Evolutionary conservation across 2,888 invertebrate species (phyloP), one percentile per base, ranked within the genome.

Genomic region (Pecten maximus): DNA sequence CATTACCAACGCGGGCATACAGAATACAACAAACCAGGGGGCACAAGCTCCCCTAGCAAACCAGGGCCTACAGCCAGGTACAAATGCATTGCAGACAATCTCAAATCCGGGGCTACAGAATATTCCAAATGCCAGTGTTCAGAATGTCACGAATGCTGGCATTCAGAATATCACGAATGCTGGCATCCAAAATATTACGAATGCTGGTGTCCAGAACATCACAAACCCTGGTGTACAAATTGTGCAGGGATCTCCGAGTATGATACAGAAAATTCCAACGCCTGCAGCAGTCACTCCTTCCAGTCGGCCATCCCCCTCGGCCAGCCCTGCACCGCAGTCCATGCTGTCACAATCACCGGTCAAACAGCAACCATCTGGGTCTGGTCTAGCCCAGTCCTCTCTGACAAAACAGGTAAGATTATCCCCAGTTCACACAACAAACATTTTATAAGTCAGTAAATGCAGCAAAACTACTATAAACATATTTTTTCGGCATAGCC

Each of bases 371-470:
- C 48, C 90, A 40, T 48, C 74, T n/a, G 28, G 60, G 40, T 87
- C 89, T 28, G 87, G 87, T 86, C 88, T 89, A n/a, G 87, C 91
- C 40, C 91, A 91, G 23, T 88, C 89, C 12, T 86, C 89, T 40
- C 40, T 90, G 16, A 92, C 93, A 8, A 94, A 94, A 91, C 93
- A 94, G 94, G 94, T 94, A 89, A 48, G 87, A 87, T 50, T 88
- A 15, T 23, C 0, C 39, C 12, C n/a, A n/a, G n/a, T n/a, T n/a
- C n/a, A n/a, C n/a, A n/a, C n/a, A n/a, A n/a, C n/a, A n/a, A n/a
- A n/a, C n/a, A n/a, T n/a, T n/a, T n/a, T n/a, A n/a, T n/a, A n/a
- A n/a, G n/a, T n/a, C n/a, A n/a, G n/a, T n/a, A n/a, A n/a, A n/a
- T n/a, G n/a, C n/a, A n/a, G n/a, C n/a, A n/a, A n/a, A n/a, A n/a